phyloP scores from a whole-genome alignment of 2,113 vertebrate species.

The Puntigrus tetrazona region DNA sequence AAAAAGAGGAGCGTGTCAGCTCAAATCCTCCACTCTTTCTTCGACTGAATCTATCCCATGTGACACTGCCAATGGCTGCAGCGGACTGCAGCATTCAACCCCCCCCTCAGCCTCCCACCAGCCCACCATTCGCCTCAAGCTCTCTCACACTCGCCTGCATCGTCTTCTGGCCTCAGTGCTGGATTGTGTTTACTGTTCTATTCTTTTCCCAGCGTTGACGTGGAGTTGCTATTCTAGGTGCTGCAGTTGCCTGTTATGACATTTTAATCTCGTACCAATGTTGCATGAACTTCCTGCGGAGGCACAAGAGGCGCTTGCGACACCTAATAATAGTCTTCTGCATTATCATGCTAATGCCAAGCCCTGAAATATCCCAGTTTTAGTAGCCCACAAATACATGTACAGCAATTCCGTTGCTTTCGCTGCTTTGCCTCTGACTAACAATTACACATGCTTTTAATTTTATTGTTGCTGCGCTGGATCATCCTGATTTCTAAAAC shows the following conservation, averaged over 20 bases:
- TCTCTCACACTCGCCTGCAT: slow-evolving; percentile 25
- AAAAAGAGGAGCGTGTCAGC: slow-evolving; percentile 63
- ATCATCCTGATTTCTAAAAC: neutral
- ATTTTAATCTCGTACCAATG: slow-evolving; percentile 33
- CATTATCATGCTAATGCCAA: slow-evolving; percentile 27
- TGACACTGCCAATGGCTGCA: slow-evolving; percentile 68
- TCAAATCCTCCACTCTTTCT: slow-evolving; percentile 25
- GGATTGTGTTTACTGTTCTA: slow-evolving; percentile 18
- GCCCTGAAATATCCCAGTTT: neutral
- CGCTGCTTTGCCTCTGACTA: neutral
- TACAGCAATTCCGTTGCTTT: neutral
- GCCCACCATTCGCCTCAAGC: neutral
- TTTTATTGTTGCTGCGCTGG: neutral
- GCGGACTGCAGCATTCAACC: slow-evolving; percentile 58
- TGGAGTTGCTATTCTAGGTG: slow-evolving; percentile 23
- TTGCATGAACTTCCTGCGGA: slow-evolving; percentile 36
- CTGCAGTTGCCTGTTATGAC: slow-evolving; percentile 24
- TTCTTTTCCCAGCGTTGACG: slow-evolving; percentile 29
- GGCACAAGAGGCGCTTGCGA: neutral
- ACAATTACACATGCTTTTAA: neutral
- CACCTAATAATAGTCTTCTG: slow-evolving; percentile 6
- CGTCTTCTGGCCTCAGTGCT: neutral
- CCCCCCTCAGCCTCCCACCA: slow-evolving; percentile 21
- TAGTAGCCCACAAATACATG: neutral
- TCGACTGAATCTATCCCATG: slow-evolving; percentile 47